Evolutionary conservation across 2,113 vertebrate genomes (phyloP).

Genomic region (Lutjanus erythropterus): DNA sequence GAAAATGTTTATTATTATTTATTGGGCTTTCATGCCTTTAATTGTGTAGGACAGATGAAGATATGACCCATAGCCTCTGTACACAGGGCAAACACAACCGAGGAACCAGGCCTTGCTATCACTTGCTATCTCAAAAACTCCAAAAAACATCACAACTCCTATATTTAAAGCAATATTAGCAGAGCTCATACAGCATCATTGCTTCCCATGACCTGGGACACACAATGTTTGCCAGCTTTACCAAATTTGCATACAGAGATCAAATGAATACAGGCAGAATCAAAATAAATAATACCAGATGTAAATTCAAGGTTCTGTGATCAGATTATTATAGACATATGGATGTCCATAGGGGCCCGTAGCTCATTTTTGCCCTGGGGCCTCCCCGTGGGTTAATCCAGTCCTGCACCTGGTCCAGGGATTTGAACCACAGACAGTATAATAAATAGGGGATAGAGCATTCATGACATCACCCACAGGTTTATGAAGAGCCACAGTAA

Average conservation of each 20-base stretch:
- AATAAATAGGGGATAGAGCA: no score
- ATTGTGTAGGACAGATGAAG: no score
- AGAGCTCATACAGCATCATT: neutral
- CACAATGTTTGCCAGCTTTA: neutral
- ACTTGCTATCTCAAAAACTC: neutral
- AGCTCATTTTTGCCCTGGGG: neutral
- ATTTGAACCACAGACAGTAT: neutral
- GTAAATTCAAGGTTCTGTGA: neutral
- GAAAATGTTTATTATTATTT: no score
- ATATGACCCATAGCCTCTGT: no score
- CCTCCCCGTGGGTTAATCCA: neutral
- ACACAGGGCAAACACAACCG: no score
- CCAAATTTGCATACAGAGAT: neutral
- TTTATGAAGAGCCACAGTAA: no score
- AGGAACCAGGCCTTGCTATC: no score
- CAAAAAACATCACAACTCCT: neutral
- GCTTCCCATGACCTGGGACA: neutral
- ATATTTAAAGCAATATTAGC: neutral
- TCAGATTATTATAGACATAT: constrained; percentile 1
- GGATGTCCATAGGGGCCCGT: neutral
- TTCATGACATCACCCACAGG: no score
- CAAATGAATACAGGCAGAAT: neutral
- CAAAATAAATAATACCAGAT: neutral
- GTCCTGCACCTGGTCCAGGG: constrained; percentile 12
- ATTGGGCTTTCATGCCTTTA: no score